Conservation (phyloP, 2,888 invertebrate genomes). For the Eupeodes latifasciatus region DNA sequence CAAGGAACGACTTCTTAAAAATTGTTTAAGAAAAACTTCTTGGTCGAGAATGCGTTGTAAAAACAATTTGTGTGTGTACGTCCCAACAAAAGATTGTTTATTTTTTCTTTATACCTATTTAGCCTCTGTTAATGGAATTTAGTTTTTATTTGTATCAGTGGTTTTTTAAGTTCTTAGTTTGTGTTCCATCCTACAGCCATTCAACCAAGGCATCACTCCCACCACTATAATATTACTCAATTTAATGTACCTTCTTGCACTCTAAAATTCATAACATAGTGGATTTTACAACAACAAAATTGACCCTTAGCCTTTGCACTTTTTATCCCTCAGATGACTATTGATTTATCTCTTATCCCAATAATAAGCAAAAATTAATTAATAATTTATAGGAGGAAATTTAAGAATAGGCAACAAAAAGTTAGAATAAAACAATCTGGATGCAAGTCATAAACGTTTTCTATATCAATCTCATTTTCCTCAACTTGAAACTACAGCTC, state of each 20-base stretch:
- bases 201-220: not conserved
- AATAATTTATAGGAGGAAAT: too few relatives aligned
- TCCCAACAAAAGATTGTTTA: slow-evolving; percentile 66
- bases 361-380: too few relatives aligned
- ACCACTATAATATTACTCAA: not conserved
- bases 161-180: slow-evolving; percentile 26
- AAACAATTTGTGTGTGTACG: slow-evolving; percentile 77
- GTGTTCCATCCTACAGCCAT: not conserved
- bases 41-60: slow-evolving; percentile 71
- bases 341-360: too few relatives aligned
- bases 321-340: too few relatives aligned
- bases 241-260: slow-evolving; percentile 4
- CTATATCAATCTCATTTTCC: too few relatives aligned
- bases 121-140: slow-evolving; percentile 68
- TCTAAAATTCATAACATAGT: not conserved
- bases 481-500: too few relatives aligned
- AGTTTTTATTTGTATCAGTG: slow-evolving; percentile 56
- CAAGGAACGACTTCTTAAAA: slow-evolving; percentile 59
- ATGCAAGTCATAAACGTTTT: too few relatives aligned
- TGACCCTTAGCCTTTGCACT: too few relatives aligned
- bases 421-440: too few relatives aligned
- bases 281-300: not conserved
- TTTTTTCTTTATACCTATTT: slow-evolving; percentile 48
- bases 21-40: slow-evolving; percentile 51
- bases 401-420: too few relatives aligned